phyloP scores from a whole-genome alignment of 2,113 vertebrate species.

The Macrotus californicus region DNA sequence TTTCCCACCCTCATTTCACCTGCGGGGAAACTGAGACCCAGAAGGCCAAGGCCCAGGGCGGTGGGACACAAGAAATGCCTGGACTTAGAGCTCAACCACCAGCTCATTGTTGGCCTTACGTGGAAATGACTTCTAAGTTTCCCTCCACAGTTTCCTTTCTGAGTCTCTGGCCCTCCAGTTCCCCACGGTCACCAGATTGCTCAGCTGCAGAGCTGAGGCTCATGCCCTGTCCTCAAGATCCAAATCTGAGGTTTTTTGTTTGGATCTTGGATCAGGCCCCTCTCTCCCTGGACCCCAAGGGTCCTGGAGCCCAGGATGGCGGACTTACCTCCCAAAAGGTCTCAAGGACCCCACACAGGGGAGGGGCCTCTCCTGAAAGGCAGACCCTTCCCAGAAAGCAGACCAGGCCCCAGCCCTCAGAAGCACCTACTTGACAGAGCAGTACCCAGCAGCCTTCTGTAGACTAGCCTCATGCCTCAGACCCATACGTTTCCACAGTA shows the following conservation, averaged over 20 bases:
- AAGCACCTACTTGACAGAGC: background rate
- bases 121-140: background rate
- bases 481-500: background rate
- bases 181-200: background rate
- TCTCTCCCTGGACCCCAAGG: background rate
- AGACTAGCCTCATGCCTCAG: background rate
- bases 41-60: background rate
- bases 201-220: background rate
- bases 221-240: background rate
- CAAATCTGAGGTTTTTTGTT: background rate
- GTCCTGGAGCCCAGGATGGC: background rate
- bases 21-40: background rate
- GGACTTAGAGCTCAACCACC: background rate
- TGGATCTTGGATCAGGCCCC: background rate
- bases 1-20: background rate
- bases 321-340: background rate
- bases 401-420: too few relatives aligned
- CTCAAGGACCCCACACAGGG: background rate
- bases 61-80: background rate
- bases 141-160: background rate
- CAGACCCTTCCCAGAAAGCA: background rate
- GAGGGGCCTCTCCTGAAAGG: background rate
- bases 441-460: background rate
- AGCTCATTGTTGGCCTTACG: fast-evolving
- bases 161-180: background rate